Evolutionary conservation across 2,113 vertebrate species (phyloP).

Genomic region (Antechinus stuartii): DNA sequence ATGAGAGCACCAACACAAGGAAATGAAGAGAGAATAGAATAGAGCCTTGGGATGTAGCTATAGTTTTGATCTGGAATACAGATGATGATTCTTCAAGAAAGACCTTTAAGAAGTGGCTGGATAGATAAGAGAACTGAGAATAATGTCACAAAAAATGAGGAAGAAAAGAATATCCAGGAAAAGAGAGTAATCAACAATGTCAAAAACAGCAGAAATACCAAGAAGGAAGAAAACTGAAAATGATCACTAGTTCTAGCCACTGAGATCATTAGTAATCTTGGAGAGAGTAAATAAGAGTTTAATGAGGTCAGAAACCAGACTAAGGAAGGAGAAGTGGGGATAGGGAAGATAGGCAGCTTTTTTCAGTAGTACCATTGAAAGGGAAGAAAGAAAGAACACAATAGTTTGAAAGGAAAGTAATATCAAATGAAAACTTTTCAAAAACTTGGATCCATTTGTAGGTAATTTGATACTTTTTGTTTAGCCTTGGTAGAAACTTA

Average conservation of each 20-base stretch:
- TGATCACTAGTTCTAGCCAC: background rate
- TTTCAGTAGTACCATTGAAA: background rate
- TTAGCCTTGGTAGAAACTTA: background rate
- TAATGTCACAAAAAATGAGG: background rate
- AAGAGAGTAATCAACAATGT: background rate
- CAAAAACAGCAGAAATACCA: background rate
- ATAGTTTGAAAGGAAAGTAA: background rate
- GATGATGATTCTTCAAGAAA: background rate
- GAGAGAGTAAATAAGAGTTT: background rate
- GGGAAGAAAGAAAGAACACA: background rate
- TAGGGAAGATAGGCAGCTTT: background rate
- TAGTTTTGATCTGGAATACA: background rate
- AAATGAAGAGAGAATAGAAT: background rate
- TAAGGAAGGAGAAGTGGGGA: background rate
- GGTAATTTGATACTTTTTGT: background rate
- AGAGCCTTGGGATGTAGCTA: background rate
- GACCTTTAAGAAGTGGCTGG: background rate
- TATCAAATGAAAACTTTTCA: background rate
- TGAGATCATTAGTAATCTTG: background rate
- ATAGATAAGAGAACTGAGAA: background rate
- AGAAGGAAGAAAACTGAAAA: background rate
- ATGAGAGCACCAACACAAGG: background rate
- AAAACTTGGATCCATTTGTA: background rate
- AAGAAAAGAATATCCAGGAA: background rate
- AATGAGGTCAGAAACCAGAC: background rate